Evolutionary conservation across 2,797 vertebrate genomes (phyloP), one percentile per base, ranked within the genome.

Genomic region (Chelon auratus): DNA sequence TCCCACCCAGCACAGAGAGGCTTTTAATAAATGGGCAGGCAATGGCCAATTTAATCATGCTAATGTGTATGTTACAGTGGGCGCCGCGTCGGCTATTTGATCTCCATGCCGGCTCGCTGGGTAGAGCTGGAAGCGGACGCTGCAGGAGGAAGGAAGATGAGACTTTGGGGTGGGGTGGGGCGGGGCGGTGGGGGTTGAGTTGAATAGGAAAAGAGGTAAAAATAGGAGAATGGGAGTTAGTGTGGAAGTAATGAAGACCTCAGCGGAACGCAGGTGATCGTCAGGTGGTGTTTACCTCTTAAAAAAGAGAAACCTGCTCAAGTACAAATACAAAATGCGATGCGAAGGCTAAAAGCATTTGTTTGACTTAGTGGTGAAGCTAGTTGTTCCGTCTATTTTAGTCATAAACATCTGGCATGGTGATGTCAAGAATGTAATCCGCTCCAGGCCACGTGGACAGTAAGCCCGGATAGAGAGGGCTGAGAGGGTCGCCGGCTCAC

Each of bases 381-480:
- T 68, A 36, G 68, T 61, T 73, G 76, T 77, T 59, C 36, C 17
- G 62, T 86, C 90, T 93, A 91, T 94, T 93, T 93, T 75, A 68
- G 88, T 88, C 66, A 4, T 83, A 86, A 93, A 93, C 93, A 94
- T 94, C 92, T 94, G 94, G 89, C 90, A 24, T 59, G 70, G 83
- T 90, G 92, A 94, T 93, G 92, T 92, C 89, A 93, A 82, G 87
- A 89, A 85, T 78, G 85, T 93, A 93, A 95, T 93, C 93, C 77
- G 84, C 92, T 93, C 86, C 80, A 9, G 75, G 81, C 76, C 92
- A 93, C 83, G 87, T 94, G 94, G 78, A 83, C n/a, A 1, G 3
- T 93, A 94, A 95, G 88, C 93, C 85, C 26, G 80, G 90, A 92
- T 87, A 80, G 87, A 84, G 88, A 87, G 82, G 75, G 63, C 77